Base-by-base conservation (phyloP, 2,113 vertebrate species). In the Montifringilla adamsi region DNA sequence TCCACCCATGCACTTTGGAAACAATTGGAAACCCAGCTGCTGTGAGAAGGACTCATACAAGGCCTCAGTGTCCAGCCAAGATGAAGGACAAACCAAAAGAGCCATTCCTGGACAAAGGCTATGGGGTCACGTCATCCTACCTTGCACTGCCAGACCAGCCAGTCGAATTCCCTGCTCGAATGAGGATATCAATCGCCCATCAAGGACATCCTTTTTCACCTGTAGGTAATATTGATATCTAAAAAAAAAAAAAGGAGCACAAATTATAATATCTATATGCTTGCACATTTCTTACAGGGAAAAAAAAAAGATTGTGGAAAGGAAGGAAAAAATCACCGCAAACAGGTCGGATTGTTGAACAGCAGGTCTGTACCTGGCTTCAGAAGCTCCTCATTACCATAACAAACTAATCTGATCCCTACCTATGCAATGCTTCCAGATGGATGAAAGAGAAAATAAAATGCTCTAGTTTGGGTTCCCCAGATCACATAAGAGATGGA, bases 191-290 rank as follows among this genome's bases (percentile, higher is more conserved):
- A 99, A 90, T 35, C 98, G 98, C 24, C 99, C 99, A 73, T 99
- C 99, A 23, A 99, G 97, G 87, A 99, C 98, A n/a, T 99, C 98
- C 95, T 99, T 99, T 96, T 99, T 99, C 93, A 99, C 98, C 97
- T 99, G 99, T 56, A 99, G 98, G 98, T 99, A 99, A 98, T 99
- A 99, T 98, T 99, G 99, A 93, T 99, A 99, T 90, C 99, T 99
- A 84, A 41, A 53, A n/a, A 19, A 14, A 75, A 35, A 41, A 90
- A 53, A 53, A 53, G 12, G 30, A 31, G 28, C 31, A 95, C 19
- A 39, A 60, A 60, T 84, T 60, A 11, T 6, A 84, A 31, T 47
- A 76, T 39, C 10, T 50, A 5, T 26, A 16, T 18, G 16, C 31
- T 44, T 67, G 59, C 14, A 58, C 15, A 20, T 17, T 47, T 76